These are phyloP conservation scores for Anabas testudineus DNA, from an alignment of 2,797 vertebrate genomes.

Conservation along the genomic window DNA sequence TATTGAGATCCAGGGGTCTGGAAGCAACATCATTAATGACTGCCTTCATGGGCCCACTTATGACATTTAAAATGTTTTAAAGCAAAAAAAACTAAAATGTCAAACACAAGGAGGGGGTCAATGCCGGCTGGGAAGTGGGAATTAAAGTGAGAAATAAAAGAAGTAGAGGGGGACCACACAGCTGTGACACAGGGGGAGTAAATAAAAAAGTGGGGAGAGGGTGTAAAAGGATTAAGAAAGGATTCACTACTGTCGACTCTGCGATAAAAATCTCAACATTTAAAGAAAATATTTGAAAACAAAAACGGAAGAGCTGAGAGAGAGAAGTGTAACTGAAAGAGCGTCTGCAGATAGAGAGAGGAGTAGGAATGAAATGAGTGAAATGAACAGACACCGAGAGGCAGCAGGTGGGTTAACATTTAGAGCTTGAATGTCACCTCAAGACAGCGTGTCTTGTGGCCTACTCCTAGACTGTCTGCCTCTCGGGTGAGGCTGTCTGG, in stretches of 20 bases:
- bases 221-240: constrained; percentile 27
- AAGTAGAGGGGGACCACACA: constrained; percentile 47
- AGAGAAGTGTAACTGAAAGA: constrained; percentile 5
- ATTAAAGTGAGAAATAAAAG: constrained; percentile 51
- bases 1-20: constrained; percentile 65
- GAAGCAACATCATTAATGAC: constrained; percentile 62
- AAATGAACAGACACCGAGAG: constrained; percentile 1
- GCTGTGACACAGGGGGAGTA: constrained; percentile 33
- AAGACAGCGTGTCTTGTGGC: constrained; percentile 25
- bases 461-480: constrained; percentile 37
- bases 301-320: constrained; percentile 18
- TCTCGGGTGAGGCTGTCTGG: constrained; percentile 32
- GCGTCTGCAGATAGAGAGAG: constrained; percentile 15
- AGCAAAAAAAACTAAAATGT: constrained; percentile 70
- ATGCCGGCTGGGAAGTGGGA: constrained; percentile 48
- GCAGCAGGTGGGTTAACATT: constrained; percentile 68
- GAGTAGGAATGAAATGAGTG: constrained; percentile 9
- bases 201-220: constrained; percentile 8
- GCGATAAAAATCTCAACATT: constrained; percentile 33
- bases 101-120: constrained; percentile 67
- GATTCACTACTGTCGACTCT: constrained; percentile 21
- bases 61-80: constrained; percentile 75
- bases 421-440: constrained; percentile 39
- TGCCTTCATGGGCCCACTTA: constrained; percentile 57
- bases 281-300: constrained; percentile 37